Evolutionary conservation across 1,140 invertebrate species (phyloP).

Genomic region (Ptiloglossa arizonensis): DNA sequence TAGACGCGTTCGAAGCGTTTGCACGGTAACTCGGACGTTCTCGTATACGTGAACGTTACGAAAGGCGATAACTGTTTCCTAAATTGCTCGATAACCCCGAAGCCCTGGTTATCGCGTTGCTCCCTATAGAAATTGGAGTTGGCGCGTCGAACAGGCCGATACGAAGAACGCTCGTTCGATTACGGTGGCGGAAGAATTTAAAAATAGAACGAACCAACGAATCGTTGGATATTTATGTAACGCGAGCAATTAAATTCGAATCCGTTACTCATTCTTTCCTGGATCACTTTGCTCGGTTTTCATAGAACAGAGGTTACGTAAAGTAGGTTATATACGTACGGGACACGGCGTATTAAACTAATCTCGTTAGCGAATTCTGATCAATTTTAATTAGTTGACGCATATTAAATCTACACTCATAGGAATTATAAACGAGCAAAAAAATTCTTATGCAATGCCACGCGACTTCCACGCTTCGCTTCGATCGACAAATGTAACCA

Average conservation of each 20-base stretch:
- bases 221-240: background rate
- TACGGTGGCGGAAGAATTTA: too few species aligned
- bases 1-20: too few species aligned
- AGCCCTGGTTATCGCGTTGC: background rate
- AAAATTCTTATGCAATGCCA: background rate
- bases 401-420: background rate
- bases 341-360: background rate
- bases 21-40: too few species aligned
- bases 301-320: background rate
- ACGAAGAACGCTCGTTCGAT: background rate
- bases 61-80: background rate
- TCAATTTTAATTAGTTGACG: background rate
- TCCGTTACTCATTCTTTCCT: background rate
- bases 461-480: background rate
- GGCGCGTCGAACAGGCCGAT: too few species aligned
- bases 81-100: conserved; percentile 21
- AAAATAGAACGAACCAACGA: background rate
- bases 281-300: background rate
- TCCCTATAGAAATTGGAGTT: background rate
- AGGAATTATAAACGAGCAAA: background rate
- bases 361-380: background rate
- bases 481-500: background rate
- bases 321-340: background rate
- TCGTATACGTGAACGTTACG: background rate
- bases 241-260: background rate